Evolutionary conservation across 2,888 invertebrate species (phyloP).

Genomic region (Drosophila austrosaltans): DNA sequence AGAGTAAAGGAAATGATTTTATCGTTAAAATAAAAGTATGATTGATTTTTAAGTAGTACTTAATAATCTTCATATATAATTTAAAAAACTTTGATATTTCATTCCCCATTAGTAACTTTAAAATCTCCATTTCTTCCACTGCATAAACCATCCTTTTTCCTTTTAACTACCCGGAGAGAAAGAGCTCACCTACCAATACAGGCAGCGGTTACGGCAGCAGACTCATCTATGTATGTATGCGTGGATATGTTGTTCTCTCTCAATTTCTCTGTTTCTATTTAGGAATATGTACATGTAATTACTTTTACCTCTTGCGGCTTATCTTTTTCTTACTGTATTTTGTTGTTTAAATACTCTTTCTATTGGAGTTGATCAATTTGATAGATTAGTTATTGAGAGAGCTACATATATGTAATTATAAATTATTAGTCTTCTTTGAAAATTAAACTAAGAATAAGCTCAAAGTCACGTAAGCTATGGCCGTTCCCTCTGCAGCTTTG

Average conservation of each 20-base stretch:
- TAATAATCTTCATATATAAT: too few species aligned
- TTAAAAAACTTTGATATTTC: too few species aligned
- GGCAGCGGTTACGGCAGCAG: background rate
- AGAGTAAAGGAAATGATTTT: background rate
- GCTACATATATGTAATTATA: too few species aligned
- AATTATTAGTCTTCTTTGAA: too few species aligned
- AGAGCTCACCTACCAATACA: conserved; percentile 15
- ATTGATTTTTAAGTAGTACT: too few species aligned
- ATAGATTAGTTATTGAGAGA: too few species aligned
- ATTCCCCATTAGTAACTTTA: too few species aligned
- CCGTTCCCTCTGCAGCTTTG: too few species aligned
- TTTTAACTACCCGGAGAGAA: conserved; percentile 10
- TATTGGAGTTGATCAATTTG: too few species aligned
- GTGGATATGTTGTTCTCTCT: conserved; percentile 8
- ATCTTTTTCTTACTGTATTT: conserved; percentile 44
- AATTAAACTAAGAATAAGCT: too few species aligned
- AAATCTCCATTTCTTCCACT: background rate
- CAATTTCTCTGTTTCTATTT: conserved; percentile 44
- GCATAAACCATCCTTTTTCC: conserved; percentile 37
- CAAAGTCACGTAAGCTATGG: too few species aligned
- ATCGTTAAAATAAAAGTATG: too few species aligned
- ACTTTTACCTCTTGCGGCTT: conserved; percentile 64
- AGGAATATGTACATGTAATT: conserved; percentile 49
- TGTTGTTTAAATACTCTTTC: conserved; percentile 17
- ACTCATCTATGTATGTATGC: background rate